phyloP scores from a whole-genome alignment of 2,797 vertebrate species.

The Syngnathus rostellatus region DNA sequence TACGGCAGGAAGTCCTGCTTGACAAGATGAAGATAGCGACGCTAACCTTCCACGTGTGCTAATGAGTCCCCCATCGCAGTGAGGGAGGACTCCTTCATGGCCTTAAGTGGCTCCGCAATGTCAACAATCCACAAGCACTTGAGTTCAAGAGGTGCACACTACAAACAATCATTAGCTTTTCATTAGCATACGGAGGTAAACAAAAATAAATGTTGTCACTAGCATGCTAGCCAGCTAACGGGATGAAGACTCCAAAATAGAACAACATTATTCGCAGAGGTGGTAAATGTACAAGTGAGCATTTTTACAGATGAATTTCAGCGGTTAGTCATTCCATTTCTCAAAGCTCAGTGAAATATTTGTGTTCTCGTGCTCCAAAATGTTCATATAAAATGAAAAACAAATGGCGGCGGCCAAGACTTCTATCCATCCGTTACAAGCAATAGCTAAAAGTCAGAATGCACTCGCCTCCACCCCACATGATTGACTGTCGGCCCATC shows the following conservation, averaged over 20 bases:
- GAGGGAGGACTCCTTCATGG: not conserved
- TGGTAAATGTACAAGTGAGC: too few relatives aligned
- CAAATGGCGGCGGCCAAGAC: not conserved
- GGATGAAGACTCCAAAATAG: too few relatives aligned
- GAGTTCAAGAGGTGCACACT: constrained; percentile 19
- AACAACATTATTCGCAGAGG: too few relatives aligned
- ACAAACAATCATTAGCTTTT: not conserved
- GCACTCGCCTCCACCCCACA: not conserved
- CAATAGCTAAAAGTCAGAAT: not conserved
- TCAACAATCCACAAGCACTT: constrained; percentile 17
- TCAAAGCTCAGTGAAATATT: too few relatives aligned
- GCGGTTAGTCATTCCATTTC: too few relatives aligned
- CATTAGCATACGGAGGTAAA: not conserved
- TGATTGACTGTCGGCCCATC: not conserved
- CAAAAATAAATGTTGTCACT: not conserved
- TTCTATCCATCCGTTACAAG: not conserved
- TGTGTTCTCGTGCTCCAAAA: not conserved
- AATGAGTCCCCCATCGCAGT: not conserved
- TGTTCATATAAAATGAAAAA: not conserved
- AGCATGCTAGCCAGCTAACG: too few relatives aligned
- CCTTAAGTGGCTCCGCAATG: constrained; percentile 16
- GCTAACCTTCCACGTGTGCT: not conserved
- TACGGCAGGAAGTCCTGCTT: too few relatives aligned
- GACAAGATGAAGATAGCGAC: not conserved
- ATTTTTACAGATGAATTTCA: too few relatives aligned